Percentiles rank a stretch among this genome's conserved stretches.
Conservation (phyloP, 1,140 invertebrate genomes). For the Colletes gigas region DNA sequence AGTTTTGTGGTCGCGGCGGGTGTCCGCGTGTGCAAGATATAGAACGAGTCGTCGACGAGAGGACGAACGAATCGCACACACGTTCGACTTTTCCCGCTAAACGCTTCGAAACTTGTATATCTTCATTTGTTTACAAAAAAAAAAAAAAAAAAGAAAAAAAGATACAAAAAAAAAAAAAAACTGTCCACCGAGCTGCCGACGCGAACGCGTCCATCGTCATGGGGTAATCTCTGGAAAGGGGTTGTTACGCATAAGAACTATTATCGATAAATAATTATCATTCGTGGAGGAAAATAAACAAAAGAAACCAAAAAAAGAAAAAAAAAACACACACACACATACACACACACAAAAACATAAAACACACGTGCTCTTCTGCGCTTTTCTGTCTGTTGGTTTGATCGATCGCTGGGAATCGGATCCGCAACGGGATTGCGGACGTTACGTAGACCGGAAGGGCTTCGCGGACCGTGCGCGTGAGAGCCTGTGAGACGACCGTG, state of each 20-base stretch:
- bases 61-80: background rate
- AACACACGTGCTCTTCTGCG: background rate
- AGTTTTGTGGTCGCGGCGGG: background rate
- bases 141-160: too few species aligned
- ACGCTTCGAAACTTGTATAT: constrained; percentile 33
- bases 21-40: constrained; percentile 1
- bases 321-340: too few species aligned
- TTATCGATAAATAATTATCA: constrained; percentile 5
- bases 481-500: background rate
- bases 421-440: constrained; percentile 41
- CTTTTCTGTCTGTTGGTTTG: background rate
- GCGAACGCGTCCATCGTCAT: constrained; percentile 3
- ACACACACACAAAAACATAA: background rate
- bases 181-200: constrained; percentile 11
- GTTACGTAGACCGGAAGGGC: background rate
- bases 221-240: background rate
- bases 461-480: background rate
- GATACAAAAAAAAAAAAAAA: background rate
- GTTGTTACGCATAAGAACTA: background rate
- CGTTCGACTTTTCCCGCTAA: constrained; percentile 11
- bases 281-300: background rate
- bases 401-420: background rate
- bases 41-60: constrained; percentile 5
- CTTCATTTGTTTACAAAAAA: background rate
- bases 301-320: too few species aligned